Base-by-base conservation (phyloP, 2,888 invertebrate genomes). In the Falcaria lacertinaria region DNA sequence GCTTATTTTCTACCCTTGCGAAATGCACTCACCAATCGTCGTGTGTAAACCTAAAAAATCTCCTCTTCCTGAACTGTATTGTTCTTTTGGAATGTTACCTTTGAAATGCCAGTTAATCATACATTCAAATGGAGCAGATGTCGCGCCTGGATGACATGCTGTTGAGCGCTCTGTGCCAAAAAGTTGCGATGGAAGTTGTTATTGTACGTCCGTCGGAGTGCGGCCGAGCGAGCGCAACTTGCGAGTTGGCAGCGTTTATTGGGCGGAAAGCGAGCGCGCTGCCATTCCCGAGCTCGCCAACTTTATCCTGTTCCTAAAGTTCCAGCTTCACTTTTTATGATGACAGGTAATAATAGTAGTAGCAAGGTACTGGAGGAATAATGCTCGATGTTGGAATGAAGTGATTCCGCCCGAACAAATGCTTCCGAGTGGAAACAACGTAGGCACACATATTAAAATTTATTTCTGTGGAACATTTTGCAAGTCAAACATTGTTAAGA, bases 161-260 rank as follows among this genome's bases (percentile, higher is more conserved):
- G 52, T 57, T 47, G 47, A 59, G 57, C 60, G 50, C 60, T 52
- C 61, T 58, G 64, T 59, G 64, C 60, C 64, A 63, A 66, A 74
- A 76, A 74, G 69, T 74, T 73, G 54, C 51, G 57, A 64, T 55
- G 59, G 57, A 69, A 65, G 63, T 70, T 69, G 60, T 68, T 66
- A 68, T 69, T 72, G 65, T 57, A 54, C 56, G 52, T 54, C 59
- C 52, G 52, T 43, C 44, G 47, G 50, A 47, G 56, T 42, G 54
- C 51, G 58, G 48, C 51, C 57, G 59, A 52, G 53, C 54, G 56
- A 44, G 41, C 44, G 47, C 53, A 67, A 66, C 61, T 69, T 62
- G 54, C 57, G 59, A 60, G 58, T 52, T 52, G 57, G 57, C 42
- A 68, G 52, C 69, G 60, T 69, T 71, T 74, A 77, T 78, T 74